phyloP scores from a whole-genome alignment of 2,888 invertebrate species.

The Gryllus longicercus region DNA sequence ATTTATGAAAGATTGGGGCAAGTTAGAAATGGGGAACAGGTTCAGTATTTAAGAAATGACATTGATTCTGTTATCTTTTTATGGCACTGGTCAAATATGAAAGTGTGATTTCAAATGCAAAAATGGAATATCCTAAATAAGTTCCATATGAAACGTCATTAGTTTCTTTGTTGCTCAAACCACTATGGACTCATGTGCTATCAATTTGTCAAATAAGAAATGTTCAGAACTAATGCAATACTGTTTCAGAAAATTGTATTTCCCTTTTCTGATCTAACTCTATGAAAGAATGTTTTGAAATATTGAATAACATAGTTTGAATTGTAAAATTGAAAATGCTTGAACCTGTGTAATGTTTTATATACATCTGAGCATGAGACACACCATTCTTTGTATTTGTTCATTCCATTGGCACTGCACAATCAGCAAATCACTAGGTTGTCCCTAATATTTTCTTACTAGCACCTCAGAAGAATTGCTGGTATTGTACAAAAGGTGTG shows the following conservation, averaged over 20 bases:
- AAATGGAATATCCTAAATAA: neutral
- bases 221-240: constrained; percentile 23
- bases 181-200: constrained; percentile 22
- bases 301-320: constrained; percentile 30
- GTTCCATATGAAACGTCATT: neutral
- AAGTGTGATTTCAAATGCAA: constrained; percentile 23
- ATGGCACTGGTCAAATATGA: constrained; percentile 18
- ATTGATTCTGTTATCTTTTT: neutral
- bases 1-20: neutral
- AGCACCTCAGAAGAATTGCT: constrained; percentile 5
- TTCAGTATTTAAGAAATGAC: constrained; percentile 1
- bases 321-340: constrained; percentile 31
- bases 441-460: neutral
- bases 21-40: neutral
- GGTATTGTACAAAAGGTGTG: neutral
- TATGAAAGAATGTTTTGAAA: constrained; percentile 31
- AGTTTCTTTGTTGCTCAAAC: neutral
- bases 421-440: constrained; percentile 18
- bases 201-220: constrained; percentile 19
- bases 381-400: constrained; percentile 22
- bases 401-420: constrained; percentile 20
- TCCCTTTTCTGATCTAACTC: constrained; percentile 26
- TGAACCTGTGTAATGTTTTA: constrained; percentile 25
- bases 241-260: constrained; percentile 22
- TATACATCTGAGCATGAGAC: constrained; percentile 30